A percentile compares a stretch with the other conserved stretches of the same genome.
These are phyloP conservation scores for Lontra canadensis DNA, from an alignment of 2,113 vertebrate species.

Conservation along the genomic window DNA sequence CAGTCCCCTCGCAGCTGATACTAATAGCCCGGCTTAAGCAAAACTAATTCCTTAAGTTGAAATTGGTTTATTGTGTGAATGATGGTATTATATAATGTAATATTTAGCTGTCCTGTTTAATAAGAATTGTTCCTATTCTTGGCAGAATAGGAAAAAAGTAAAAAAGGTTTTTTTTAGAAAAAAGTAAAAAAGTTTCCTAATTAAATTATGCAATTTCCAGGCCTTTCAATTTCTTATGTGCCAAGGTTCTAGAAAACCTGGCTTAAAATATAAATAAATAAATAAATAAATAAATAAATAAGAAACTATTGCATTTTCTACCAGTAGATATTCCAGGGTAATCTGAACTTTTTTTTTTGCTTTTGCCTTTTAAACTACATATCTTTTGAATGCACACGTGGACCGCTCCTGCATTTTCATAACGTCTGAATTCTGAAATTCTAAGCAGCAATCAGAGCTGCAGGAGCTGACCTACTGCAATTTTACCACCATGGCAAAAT, in stretches of 20 bases:
- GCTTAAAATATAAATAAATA: slow-evolving; percentile 79
- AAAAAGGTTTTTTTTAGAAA: too few relatives aligned
- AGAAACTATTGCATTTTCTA: slow-evolving; percentile 71
- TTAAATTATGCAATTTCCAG: slow-evolving; percentile 75
- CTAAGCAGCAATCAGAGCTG: slow-evolving; percentile 81
- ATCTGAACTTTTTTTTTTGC: slow-evolving; percentile 60
- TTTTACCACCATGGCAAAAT: slow-evolving; percentile 70
- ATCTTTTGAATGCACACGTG: slow-evolving; percentile 75
- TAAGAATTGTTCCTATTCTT: slow-evolving; percentile 74
- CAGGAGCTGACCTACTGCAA: slow-evolving; percentile 70
- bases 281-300: slow-evolving; percentile 77
- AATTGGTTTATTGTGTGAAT: slow-evolving; percentile 75
- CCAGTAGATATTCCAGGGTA: slow-evolving; percentile 68
- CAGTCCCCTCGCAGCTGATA: slow-evolving; percentile 44
- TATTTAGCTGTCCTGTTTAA: slow-evolving; percentile 72
- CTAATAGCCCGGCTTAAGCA: slow-evolving; percentile 68
- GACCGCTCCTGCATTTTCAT: slow-evolving; percentile 77
- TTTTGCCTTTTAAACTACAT: slow-evolving; percentile 64
- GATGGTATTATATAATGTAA: slow-evolving; percentile 68
- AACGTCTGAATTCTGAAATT: slow-evolving; percentile 79
- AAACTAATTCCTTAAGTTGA: slow-evolving; percentile 80
- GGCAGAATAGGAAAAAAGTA: not conserved
- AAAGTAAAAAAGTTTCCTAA: slow-evolving; percentile 67
- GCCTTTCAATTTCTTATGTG: slow-evolving; percentile 69
- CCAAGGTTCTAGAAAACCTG: slow-evolving; percentile 71